These are phyloP conservation scores for Chelidonichthys spinosus DNA, from an alignment of 2,797 vertebrate species.

Conservation along the genomic window DNA sequence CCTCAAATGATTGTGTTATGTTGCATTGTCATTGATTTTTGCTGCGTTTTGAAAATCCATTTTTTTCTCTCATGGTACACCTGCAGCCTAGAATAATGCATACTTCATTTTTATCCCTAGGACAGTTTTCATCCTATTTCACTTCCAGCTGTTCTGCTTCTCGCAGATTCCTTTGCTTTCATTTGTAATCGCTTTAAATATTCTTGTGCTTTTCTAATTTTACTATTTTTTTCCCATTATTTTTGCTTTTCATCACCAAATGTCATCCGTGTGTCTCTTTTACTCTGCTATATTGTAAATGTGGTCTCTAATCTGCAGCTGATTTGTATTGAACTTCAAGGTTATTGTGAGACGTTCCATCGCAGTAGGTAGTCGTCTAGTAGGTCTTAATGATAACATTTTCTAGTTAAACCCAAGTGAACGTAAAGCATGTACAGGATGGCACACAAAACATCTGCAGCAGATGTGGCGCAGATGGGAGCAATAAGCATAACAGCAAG, in stretches of 20 bases:
- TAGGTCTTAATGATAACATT: slow-evolving; percentile 33
- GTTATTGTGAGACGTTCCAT: slow-evolving; percentile 17
- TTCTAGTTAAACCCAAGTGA: slow-evolving; percentile 53
- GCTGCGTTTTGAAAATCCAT: background rate
- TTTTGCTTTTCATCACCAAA: background rate
- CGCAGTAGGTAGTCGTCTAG: slow-evolving; percentile 8
- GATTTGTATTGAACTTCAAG: background rate
- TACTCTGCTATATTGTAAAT: too few species aligned
- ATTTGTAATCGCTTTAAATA: background rate
- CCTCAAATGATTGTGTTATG: background rate
- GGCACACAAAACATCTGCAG: slow-evolving; percentile 29
- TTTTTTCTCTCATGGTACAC: background rate
- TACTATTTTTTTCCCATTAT: background rate
- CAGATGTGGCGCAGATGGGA: slow-evolving; percentile 51
- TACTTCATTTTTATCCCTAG: background rate
- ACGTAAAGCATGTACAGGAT: slow-evolving; percentile 14
- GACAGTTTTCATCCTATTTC: background rate
- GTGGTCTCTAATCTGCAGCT: too few species aligned
- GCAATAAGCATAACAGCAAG: slow-evolving; percentile 43
- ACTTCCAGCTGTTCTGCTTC: background rate
- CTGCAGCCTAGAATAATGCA: background rate
- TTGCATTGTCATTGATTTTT: background rate
- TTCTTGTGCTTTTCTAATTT: background rate
- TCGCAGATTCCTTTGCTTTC: background rate
- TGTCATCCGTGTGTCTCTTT: too few species aligned